Evolutionary conservation across 2,113 vertebrate genomes (phyloP), one percentile per base, ranked within the genome.

Genomic region (Austrofundulus limnaeus): DNA sequence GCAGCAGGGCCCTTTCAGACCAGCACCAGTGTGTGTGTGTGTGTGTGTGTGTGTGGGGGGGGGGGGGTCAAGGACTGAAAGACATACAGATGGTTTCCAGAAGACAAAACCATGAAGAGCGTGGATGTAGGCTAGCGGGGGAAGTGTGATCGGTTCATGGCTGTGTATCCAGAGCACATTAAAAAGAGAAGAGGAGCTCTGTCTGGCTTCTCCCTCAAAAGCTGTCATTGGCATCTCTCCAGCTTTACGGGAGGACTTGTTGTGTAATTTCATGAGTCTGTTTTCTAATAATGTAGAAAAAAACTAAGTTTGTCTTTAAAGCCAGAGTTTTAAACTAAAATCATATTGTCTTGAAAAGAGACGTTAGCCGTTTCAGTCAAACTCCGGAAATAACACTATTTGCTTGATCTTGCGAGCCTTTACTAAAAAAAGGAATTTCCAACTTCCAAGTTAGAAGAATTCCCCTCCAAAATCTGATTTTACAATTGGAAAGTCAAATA

Each of bases 161-260:
- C 80, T 75, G 70, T 75, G 69, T 58, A 82, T 79, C 81, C 70
- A 61, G 58, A 84, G 61, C 82, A 85, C 77, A 89, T 86, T 86
- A 77, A 82, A 83, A 79, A 87, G 69, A 87, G 79, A 85, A 72
- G 76, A 81, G 75, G 34, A 65, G 76, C 61, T 66, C 38, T 16
- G 63, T 79, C 80, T 75, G 56, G 80, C 70, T 76, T 73, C 70
- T 72, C 62, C 77, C 50, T 79, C 76, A 85, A 52, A 78, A 85
- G 80, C 84, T 84, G 70, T 72, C 74, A 21, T 13, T 87, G 85
- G 85, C 86, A 50, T 37, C 20, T 31, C 71, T 85, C 82, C 87
- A 87, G 72, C 52, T 78, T 79, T 75, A 57, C 43, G 56, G 80
- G 65, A 85, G 71, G 68, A 66, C 63, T 73, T 67, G 66, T 88